phyloP scores from a whole-genome alignment of 2,888 invertebrate genomes.

The Sipha maydis region DNA sequence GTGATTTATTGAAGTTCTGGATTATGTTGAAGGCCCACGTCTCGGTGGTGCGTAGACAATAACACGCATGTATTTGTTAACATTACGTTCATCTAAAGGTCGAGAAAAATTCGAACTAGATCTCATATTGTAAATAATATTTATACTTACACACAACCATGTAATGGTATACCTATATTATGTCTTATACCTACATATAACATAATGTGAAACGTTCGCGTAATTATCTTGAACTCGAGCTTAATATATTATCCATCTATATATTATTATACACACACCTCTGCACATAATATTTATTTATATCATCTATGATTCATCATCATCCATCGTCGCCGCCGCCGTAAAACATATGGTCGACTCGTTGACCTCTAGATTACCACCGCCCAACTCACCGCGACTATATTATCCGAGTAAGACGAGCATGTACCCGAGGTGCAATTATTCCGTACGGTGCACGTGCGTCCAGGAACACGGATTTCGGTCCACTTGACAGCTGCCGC shows the following conservation, averaged over 20 bases:
- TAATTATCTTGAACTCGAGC: neutral
- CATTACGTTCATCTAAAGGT: neutral
- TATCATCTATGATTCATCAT: conserved; percentile 29
- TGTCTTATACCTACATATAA: neutral
- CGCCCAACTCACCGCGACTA: neutral
- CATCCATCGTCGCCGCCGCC: conserved; percentile 1
- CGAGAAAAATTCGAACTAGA: neutral
- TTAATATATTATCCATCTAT: neutral
- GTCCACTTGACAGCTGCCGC: neutral
- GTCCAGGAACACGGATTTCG: neutral
- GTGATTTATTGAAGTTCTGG: too few species aligned
- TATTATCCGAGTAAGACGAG: neutral
- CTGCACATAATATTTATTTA: neutral
- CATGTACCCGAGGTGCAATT: neutral
- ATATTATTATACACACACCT: neutral
- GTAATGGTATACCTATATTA: neutral
- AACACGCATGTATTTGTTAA: neutral
- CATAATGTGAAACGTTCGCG: neutral
- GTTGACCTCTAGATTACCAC: conserved; percentile 50
- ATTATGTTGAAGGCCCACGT: too few species aligned
- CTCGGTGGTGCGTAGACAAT: too few species aligned
- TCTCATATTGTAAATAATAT: neutral
- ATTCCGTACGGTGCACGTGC: neutral
- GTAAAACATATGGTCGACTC: conserved; percentile 46
- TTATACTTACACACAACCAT: neutral